Base-by-base conservation (phyloP, 2,797 vertebrate genomes). In the Perdix hodgsoniae region DNA sequence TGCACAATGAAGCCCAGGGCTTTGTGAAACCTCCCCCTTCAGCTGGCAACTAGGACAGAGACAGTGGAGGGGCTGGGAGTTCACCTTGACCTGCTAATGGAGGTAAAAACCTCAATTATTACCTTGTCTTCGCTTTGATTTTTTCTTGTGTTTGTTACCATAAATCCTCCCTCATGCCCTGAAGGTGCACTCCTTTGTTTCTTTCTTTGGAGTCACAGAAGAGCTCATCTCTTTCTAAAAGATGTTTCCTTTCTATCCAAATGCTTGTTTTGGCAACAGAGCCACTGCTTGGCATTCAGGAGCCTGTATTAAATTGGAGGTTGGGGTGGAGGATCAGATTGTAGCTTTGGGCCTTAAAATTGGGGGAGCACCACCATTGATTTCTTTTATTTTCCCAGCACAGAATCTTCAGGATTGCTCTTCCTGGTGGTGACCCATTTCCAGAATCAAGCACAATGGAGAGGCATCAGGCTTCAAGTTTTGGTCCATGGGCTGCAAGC, bases 311-410 rank as follows among this genome's bases (percentile, higher is more conserved):
- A n/a, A 37, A 17, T 21, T 3, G 1, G 8, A 75, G 57, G 27
- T 5, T 49, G 82, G 44, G 61, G 45, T 21, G 26, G 35, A 4
- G 8, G 45, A 14, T 63, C 50, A 35, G 60, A 8, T 26, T 26
- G 39, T 6, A 70, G 42, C 67, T 90, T 64, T 39, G 60, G 86
- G 67, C 83, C 50, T 50, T 14, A 18, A 44, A 64, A n/a, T 54
- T 9, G 0, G 42, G 56, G 67, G 18, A 92, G 10, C 0, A 0
- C 33, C 2, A 5, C 26, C 40, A 3, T 29, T 37, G 59, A 6
- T 47, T 47, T 39, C 52, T 60, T n/a, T 37, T 24, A 1, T 9
- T 35, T 35, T 33, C 45, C 19, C 71, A 45, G 70, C 33, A 35
- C 0, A 0, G 37, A 23, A 40, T 71, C 12, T 15, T 54, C 56